These are phyloP conservation scores for Cladorhizidae sp. DNA, from an alignment of 37 sponge, comb jelly and placozoan genomes.

Conservation along the genomic window DNA sequence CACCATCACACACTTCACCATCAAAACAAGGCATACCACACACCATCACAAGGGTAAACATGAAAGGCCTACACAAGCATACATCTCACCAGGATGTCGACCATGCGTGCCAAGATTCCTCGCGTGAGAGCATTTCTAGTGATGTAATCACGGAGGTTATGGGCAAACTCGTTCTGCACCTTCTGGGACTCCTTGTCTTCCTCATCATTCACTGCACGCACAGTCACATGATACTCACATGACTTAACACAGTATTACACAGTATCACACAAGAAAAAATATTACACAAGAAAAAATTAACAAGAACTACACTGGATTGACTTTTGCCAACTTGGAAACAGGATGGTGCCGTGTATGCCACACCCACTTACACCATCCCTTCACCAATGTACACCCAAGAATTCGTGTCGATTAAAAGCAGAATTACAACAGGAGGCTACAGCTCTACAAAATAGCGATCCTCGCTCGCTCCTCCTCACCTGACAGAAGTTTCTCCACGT, in stretches of 20 bases:
- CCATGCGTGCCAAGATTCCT: conserved; percentile 11
- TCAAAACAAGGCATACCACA: too few species aligned
- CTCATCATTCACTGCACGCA: not conserved
- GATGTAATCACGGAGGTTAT: conserved; percentile 26
- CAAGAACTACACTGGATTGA: too few species aligned
- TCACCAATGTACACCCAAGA: too few species aligned
- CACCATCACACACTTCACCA: too few species aligned
- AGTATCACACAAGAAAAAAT: not conserved
- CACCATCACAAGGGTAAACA: too few species aligned
- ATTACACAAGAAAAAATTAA: not conserved
- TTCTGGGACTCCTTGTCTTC: conserved; percentile 1
- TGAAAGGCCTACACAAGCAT: not conserved
- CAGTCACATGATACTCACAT: not conserved
- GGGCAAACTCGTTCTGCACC: conserved; percentile 12
- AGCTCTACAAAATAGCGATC: not conserved
- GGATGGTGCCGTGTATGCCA: too few species aligned
- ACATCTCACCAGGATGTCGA: conserved; percentile 10
- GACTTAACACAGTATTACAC: not conserved
- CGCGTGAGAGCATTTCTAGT: conserved; percentile 24
- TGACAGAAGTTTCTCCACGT: conserved; percentile 46
- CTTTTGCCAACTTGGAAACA: too few species aligned
- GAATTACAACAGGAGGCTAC: not conserved
- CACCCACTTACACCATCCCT: too few species aligned
- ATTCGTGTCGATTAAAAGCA: too few species aligned
- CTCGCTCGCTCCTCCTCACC: not conserved